Evolutionary conservation across 2,888 invertebrate genomes (phyloP).

Genomic region (Caenorhabditis sp.): DNA sequence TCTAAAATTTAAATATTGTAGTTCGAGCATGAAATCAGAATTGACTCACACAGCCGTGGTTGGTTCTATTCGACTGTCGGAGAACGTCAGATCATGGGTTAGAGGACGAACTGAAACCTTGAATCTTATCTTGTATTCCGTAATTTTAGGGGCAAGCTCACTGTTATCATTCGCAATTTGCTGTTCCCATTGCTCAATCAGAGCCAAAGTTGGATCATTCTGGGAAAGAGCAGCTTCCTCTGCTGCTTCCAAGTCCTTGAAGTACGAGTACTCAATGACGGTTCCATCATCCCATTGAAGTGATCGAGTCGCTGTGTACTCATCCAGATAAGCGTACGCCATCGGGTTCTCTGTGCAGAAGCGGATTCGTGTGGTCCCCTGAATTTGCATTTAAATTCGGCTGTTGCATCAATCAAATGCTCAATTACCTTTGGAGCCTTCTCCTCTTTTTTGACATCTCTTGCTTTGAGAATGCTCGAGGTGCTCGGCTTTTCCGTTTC

Average conservation of each 20-base stretch:
- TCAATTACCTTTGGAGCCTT: constrained; percentile 39
- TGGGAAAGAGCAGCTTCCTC: constrained; percentile 40
- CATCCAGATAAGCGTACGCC: constrained; percentile 65
- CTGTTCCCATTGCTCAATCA: constrained; percentile 63
- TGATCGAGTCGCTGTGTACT: constrained; percentile 54
- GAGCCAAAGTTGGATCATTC: constrained; percentile 51
- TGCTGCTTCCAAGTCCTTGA: constrained; percentile 57
- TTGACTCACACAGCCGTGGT: constrained; percentile 51
- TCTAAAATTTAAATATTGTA: constrained; percentile 33
- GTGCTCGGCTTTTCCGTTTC: constrained; percentile 61
- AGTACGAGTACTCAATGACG: constrained; percentile 62
- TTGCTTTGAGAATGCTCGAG: constrained; percentile 53
- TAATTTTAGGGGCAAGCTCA: background rate
- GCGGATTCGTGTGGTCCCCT: constrained; percentile 59
- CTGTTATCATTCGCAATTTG: constrained; percentile 59
- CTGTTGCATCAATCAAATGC: no score
- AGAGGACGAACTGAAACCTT: constrained; percentile 47
- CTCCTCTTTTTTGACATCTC: constrained; percentile 42
- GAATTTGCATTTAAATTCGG: background rate
- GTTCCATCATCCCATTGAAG: constrained; percentile 64
- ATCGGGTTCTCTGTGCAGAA: constrained; percentile 59
- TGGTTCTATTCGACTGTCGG: constrained; percentile 48
- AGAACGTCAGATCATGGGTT: constrained; percentile 45
- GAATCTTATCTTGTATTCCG: background rate
- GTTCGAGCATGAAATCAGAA: background rate